A percentile compares a stretch with the other conserved stretches of the same genome.
phyloP scores from a whole-genome alignment of 2,797 vertebrate genomes.

The Pogoniulus pusillus region DNA sequence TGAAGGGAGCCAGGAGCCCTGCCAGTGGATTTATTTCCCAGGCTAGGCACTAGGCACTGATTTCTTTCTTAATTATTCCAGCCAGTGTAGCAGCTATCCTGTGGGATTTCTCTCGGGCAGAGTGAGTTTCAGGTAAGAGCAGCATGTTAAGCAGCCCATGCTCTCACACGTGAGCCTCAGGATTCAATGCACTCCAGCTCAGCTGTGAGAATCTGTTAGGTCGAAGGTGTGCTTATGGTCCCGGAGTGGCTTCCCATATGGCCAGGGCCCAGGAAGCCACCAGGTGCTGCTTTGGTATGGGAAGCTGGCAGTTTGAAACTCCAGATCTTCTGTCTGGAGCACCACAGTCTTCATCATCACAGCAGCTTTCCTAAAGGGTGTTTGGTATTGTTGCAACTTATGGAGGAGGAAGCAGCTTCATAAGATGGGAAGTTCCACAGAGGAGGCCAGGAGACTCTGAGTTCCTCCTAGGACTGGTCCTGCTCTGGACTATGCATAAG shows the following conservation, averaged over 20 bases:
- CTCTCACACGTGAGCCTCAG: not conserved
- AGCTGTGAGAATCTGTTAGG: rapidly evolving
- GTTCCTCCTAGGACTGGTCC: not conserved
- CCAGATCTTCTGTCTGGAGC: not conserved
- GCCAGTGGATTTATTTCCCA: not conserved
- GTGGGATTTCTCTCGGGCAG: not conserved
- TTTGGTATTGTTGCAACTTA: not conserved
- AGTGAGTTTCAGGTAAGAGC: not conserved
- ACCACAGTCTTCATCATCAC: not conserved
- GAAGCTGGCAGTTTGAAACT: not conserved
- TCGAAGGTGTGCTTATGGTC: not conserved
- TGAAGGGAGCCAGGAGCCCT: not conserved
- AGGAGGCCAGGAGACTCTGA: not conserved
- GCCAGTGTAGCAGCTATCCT: not conserved
- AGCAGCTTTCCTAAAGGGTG: not conserved
- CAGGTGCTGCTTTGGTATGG: not conserved
- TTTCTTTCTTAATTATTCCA: not conserved
- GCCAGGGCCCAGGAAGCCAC: not conserved
- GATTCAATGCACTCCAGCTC: not conserved
- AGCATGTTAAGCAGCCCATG: not conserved
- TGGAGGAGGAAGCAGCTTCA: not conserved
- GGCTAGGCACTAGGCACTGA: not conserved
- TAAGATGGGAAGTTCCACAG: not conserved
- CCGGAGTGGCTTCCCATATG: not conserved
- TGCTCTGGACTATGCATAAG: not conserved